Evolutionary conservation across 2,113 vertebrate genomes (phyloP).

Genomic region (Miniopterus natalensis): DNA sequence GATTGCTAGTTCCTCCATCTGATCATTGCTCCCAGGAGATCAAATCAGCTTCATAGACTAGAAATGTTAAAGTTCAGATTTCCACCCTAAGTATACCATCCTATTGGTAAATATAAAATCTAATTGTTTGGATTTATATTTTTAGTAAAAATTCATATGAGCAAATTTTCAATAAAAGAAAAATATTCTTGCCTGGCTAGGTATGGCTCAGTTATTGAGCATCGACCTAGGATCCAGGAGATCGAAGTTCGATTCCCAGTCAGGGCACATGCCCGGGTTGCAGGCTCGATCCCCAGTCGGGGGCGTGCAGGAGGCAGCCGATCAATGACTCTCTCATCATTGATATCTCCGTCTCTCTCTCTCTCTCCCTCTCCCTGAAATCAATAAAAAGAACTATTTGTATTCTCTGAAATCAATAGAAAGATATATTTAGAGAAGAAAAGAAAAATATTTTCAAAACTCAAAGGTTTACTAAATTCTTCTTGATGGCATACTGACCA

Average conservation of each 20-base stretch:
- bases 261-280: no score
- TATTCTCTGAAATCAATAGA: no score
- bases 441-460: background rate
- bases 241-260: no score
- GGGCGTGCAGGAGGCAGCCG: no score
- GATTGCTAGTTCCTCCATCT: background rate
- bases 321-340: no score
- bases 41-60: background rate
- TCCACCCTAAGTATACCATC: background rate
- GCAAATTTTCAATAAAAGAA: background rate
- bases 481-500: constrained; percentile 90
- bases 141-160: constrained; percentile 8
- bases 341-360: no score
- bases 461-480: constrained; percentile 1
- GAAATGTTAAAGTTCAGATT: background rate
- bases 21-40: background rate
- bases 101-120: background rate
- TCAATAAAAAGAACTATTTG: no score
- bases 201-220: no score
- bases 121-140: constrained; percentile 29
- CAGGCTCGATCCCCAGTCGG: no score
- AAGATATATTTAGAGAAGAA: no score
- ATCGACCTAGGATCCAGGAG: no score
- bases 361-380: no score
- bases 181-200: background rate